A percentile compares a stretch with the other conserved stretches of the same genome.
These are phyloP conservation scores for Egretta garzetta DNA, from an alignment of 2,113 vertebrate genomes.

Conservation along the genomic window DNA sequence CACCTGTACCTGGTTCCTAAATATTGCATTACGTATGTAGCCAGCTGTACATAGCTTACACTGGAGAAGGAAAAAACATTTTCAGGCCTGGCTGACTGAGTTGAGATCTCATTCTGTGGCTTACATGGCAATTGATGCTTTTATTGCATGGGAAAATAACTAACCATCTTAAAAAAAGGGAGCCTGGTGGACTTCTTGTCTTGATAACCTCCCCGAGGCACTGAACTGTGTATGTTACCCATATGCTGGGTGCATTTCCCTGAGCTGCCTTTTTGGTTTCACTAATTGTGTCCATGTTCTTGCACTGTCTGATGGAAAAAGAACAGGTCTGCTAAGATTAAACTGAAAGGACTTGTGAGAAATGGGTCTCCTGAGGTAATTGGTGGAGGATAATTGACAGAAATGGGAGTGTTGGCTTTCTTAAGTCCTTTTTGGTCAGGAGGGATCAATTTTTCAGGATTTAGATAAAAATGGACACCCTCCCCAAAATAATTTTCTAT, in stretches of 20 bases:
- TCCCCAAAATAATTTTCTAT: slow-evolving; percentile 35
- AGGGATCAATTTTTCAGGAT: slow-evolving; percentile 40
- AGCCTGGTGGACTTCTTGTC: neutral
- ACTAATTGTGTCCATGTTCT: slow-evolving; percentile 17
- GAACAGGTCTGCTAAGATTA: slow-evolving; percentile 8
- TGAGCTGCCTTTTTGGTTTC: neutral
- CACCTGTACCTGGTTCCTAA: neutral
- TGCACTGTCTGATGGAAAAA: neutral
- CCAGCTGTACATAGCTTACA: neutral
- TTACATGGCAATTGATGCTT: neutral
- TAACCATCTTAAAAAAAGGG: neutral
- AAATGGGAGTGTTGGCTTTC: slow-evolving; percentile 34
- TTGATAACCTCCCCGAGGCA: neutral
- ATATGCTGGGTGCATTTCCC: neutral
- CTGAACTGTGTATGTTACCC: neutral
- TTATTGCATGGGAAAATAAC: neutral
- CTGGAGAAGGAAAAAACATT: neutral
- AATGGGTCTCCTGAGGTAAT: slow-evolving; percentile 50
- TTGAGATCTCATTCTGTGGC: neutral
- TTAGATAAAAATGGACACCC: slow-evolving; percentile 26
- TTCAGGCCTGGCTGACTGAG: neutral
- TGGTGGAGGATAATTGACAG: slow-evolving; percentile 48
- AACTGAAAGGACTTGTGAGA: slow-evolving; percentile 5
- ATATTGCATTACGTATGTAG: neutral
- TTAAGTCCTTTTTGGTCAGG: slow-evolving; percentile 15